Conservation (phyloP, 2,888 invertebrate species). For the Habroteleia sp. region DNA sequence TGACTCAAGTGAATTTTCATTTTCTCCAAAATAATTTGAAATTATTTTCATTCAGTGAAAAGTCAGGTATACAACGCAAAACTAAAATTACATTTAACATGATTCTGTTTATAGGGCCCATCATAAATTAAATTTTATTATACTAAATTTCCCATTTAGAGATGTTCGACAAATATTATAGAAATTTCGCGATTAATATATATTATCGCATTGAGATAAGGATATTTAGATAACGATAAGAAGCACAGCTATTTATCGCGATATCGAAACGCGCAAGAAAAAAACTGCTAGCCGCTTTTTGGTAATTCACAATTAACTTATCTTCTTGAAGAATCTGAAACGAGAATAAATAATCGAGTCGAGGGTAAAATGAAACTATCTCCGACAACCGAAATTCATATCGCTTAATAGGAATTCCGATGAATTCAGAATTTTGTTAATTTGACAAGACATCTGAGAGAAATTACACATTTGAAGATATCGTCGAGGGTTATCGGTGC, state of each 20-base stretch:
- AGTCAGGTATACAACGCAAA: no score
- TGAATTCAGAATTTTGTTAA: slow-evolving; percentile 25
- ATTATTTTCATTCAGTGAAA: no score
- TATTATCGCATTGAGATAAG: slow-evolving; percentile 45
- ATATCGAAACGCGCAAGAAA: slow-evolving; percentile 25
- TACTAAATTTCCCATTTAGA: slow-evolving; percentile 19
- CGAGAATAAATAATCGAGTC: slow-evolving; percentile 26
- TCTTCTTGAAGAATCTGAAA: slow-evolving; percentile 20
- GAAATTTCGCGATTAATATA: slow-evolving; percentile 51
- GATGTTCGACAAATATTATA: slow-evolving; percentile 40
- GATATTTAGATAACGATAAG: slow-evolving; percentile 52
- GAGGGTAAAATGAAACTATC: background rate
- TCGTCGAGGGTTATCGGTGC: slow-evolving; percentile 45
- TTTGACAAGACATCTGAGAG: background rate
- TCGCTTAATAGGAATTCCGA: slow-evolving; percentile 18
- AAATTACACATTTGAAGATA: slow-evolving; percentile 26
- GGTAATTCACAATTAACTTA: slow-evolving; percentile 42
- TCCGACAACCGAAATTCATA: slow-evolving; percentile 15
- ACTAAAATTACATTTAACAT: no score
- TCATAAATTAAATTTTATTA: slow-evolving; percentile 27
- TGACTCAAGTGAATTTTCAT: no score
- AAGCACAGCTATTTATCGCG: slow-evolving; percentile 32
- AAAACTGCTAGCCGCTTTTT: slow-evolving; percentile 33
- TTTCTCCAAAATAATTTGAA: no score
- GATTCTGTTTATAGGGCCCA: slow-evolving; percentile 3